Evolutionary conservation across 1,140 invertebrate genomes (phyloP), one percentile per base, ranked within the genome.

Genomic region (Achatina immaculata): DNA sequence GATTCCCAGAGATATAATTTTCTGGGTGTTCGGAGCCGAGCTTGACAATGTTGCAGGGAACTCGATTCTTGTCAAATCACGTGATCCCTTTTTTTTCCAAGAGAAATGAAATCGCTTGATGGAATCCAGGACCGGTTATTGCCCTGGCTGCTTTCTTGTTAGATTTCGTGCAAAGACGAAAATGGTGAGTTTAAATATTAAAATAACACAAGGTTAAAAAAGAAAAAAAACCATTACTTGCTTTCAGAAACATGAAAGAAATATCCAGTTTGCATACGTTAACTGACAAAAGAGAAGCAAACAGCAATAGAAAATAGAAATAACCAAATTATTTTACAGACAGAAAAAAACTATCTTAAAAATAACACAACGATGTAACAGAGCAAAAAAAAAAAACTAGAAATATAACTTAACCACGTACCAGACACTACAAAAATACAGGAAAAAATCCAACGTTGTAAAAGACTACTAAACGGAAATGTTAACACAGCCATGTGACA

Each of bases 11-110:
- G 68, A 43, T 55, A 51, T 74, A 74, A 74, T 76, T 76, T 62
- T 40, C 31, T 62, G 74, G 55, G 74, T 16, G 74, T 76, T 76
- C 28, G 6, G 38, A 76, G 74, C 62, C 74, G 62, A 28, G 36
- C 38, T 55, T 62, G 34, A 76, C 74, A 76, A n/a, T 36, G 55
- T 45, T 48, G 62, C 74, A 62, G 74, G 74, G 36, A 62, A 42
- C 48, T 9, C 24, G 21, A 55, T 38, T 62, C 74, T 31, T 62
- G 74, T 65, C 74, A 62, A 42, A 58, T 62, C 55, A 62, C 74
- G 74, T 76, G 74, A 76, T 62, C 24, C 38, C 40, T 1, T 28
- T 62, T 1, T 28, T 62, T 1, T 65, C 51, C 31, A 9, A 62
- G 51, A 19, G 31, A 62, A 73, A 58, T 76, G 74, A 45, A n/a